A percentile compares a stretch with the other conserved stretches of the same genome.
phyloP scores from a whole-genome alignment of 1,140 invertebrate species.

The Melanaphis sacchari region DNA sequence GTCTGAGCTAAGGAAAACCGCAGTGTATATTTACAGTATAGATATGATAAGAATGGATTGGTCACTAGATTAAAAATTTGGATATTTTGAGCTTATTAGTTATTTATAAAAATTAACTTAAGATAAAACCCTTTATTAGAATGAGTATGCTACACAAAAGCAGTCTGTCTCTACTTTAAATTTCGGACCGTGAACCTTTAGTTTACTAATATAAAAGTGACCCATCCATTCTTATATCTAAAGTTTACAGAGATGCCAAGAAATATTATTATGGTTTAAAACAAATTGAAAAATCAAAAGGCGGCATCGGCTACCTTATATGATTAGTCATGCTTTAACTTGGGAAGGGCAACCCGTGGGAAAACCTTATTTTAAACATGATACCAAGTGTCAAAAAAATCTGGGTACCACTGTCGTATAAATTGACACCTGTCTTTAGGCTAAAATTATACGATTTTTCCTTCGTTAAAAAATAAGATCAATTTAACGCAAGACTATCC shows the following conservation, averaged over 20 bases:
- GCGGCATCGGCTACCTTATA: background rate
- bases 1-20: background rate
- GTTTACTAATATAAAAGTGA: too few species aligned
- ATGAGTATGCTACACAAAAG: too few species aligned
- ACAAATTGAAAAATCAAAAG: background rate
- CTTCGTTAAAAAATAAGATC: background rate
- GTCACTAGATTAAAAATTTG: too few species aligned
- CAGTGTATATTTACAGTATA: background rate
- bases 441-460: background rate
- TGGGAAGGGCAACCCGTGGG: background rate
- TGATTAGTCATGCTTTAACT: background rate
- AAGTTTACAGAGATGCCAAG: background rate
- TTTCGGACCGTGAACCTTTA: too few species aligned
- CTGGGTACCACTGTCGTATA: background rate
- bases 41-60: too few species aligned
- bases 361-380: background rate
- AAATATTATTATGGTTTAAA: background rate
- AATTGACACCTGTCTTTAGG: background rate
- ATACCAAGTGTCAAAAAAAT: background rate
- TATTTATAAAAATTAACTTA: too few species aligned
- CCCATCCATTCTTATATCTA: too few species aligned
- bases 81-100: too few species aligned
- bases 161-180: too few species aligned
- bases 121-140: too few species aligned
- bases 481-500: background rate